These are phyloP conservation scores for Oryzias melastigma DNA, from an alignment of 2,113 vertebrate genomes.

Conservation along the genomic window DNA sequence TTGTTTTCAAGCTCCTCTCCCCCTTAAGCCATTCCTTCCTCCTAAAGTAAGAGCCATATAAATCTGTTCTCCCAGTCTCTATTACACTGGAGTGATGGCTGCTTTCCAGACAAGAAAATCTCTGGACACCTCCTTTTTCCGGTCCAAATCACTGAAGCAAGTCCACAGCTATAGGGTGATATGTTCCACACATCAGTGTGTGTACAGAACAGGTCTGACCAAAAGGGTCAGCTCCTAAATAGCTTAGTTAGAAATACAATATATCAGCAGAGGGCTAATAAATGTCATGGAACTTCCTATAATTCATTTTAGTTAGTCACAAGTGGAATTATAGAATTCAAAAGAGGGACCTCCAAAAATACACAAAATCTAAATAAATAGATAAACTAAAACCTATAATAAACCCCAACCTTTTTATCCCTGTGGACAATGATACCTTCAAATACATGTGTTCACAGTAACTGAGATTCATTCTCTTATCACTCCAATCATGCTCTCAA, in stretches of 20 bases:
- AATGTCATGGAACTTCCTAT: slow-evolving; percentile 9
- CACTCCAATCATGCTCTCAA: slow-evolving; percentile 43
- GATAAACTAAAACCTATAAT: too few relatives aligned
- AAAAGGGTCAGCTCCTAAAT: slow-evolving; percentile 19
- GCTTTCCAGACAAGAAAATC: slow-evolving; percentile 63
- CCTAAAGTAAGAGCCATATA: slow-evolving; percentile 59
- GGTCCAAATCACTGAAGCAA: slow-evolving; percentile 57
- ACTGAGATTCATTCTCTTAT: slow-evolving; percentile 58
- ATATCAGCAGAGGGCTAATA: slow-evolving; percentile 21
- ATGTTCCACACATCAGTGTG: slow-evolving; percentile 45
- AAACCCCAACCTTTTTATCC: slow-evolving; percentile 30
- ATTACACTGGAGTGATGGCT: slow-evolving; percentile 64
- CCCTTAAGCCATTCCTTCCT: slow-evolving; percentile 47
- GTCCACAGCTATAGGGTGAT: slow-evolving; percentile 37
- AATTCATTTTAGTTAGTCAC: slow-evolving; percentile 4
- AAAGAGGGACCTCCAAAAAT: slow-evolving; percentile 4
- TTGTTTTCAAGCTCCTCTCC: slow-evolving; percentile 38
- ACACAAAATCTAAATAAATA: too few relatives aligned
- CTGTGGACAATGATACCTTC: slow-evolving; percentile 34
- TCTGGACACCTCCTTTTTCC: slow-evolving; percentile 53
- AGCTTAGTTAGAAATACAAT: slow-evolving; percentile 18
- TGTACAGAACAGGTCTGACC: slow-evolving; percentile 18
- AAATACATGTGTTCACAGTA: slow-evolving; percentile 43
- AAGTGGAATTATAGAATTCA: slow-evolving; percentile 9
- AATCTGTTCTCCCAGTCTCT: slow-evolving; percentile 61